Base-by-base conservation (phyloP, 2,113 vertebrate species). In the Excalfactoria chinensis region DNA sequence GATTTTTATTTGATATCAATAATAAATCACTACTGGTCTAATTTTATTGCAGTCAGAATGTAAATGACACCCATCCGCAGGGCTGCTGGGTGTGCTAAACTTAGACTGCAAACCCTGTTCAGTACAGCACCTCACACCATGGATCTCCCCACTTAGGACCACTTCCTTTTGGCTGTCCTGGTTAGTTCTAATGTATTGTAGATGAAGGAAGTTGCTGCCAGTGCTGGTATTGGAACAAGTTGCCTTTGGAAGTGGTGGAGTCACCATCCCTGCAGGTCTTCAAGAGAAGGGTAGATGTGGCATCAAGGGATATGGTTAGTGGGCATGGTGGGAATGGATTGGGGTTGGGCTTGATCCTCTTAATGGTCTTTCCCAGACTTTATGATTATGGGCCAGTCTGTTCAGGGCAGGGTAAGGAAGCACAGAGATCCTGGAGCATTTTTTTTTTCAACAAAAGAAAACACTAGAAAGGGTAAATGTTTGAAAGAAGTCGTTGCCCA, bases 1-100 rank as follows among this genome's bases (percentile, higher is more conserved):
- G 71, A 70, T 66, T 92, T 96, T 95, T 91, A 91, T 94, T 95
- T 86, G 91, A 67, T 93, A 95, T 91, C 87, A 71, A 92, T 89
- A 93, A 80, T 71, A 95, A 93, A 96, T 95, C 96, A 88, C 60
- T 83, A 18, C 75, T 88, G 53, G 59, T 79, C 64, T 90, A 48
- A 64, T 84, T 91, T 70, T 60, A 11, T 40, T 56, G 72, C 13
- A 84, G 91, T 72, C 75, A 93, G 89, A 49, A 60, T 69, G 87
- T 89, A 92, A 92, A 91, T n/a, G 41, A 75, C 69, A 73, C 64
- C 85, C 69, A 49, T 30, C 40, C 66, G 35, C 14, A 44, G n/a
- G 30, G 46, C 1, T 68, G 32, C 19, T n/a, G 86, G 15, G 10
- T 22, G 46, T 71, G 84, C 49, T 87, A 22, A 87, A 51, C 28